These are phyloP conservation scores for Myxocyprinus asiaticus DNA, from an alignment of 2,113 vertebrate genomes.

Conservation along the genomic window DNA sequence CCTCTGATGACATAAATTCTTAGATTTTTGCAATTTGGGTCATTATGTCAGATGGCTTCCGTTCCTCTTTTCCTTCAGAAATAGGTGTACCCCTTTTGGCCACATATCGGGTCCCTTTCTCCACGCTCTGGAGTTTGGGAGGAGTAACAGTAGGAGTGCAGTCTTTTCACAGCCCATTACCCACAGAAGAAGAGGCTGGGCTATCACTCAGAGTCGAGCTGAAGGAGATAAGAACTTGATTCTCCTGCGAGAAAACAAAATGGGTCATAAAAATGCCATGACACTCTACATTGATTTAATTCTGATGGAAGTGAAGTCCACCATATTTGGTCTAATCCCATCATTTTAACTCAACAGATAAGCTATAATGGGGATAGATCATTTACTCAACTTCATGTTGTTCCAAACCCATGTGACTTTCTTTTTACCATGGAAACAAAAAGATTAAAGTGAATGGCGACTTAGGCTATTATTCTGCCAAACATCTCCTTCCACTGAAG, in stretches of 20 bases:
- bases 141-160: slow-evolving; percentile 42
- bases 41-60: slow-evolving; percentile 63
- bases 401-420: too few relatives aligned
- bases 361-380: too few relatives aligned
- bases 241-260: slow-evolving; percentile 55
- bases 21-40: slow-evolving; percentile 69
- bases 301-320: neutral
- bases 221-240: slow-evolving; percentile 34
- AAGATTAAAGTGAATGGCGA: too few relatives aligned
- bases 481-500: too few relatives aligned
- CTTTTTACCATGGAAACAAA: too few relatives aligned
- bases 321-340: too few relatives aligned
- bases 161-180: slow-evolving; percentile 48
- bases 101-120: slow-evolving; percentile 16
- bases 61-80: slow-evolving; percentile 58
- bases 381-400: too few relatives aligned
- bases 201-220: slow-evolving; percentile 40
- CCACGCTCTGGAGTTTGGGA: slow-evolving; percentile 27
- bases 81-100: neutral
- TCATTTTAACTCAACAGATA: too few relatives aligned
- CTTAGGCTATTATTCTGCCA: too few relatives aligned
- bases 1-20: slow-evolving; percentile 64
- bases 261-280: slow-evolving; percentile 20
- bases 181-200: slow-evolving; percentile 38
- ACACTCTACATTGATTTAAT: slow-evolving; percentile 20